Evolutionary conservation across 2,113 vertebrate genomes (phyloP).

Genomic region (Entelurus aequoreus): DNA sequence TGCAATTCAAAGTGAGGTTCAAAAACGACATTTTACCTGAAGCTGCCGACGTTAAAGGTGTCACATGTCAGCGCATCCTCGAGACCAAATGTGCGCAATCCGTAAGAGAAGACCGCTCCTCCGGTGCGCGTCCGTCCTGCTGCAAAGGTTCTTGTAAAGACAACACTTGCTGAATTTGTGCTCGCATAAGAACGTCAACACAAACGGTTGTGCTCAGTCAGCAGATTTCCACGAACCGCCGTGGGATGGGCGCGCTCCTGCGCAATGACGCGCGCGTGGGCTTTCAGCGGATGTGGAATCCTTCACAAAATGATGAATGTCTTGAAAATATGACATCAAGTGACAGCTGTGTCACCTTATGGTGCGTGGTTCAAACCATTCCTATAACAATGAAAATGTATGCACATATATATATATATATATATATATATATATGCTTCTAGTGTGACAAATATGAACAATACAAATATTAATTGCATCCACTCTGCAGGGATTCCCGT

Average conservation of each 20-base stretch:
- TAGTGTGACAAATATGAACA: neutral
- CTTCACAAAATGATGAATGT: slow-evolving; percentile 31
- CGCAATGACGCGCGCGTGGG: slow-evolving; percentile 62
- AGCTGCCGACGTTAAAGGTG: slow-evolving; percentile 20
- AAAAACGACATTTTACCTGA: slow-evolving; percentile 51
- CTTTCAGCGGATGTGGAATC: slow-evolving; percentile 44
- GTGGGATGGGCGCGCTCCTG: slow-evolving; percentile 43
- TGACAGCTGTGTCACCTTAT: neutral
- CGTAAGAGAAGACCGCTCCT: slow-evolving; percentile 16
- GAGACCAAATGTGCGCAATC: slow-evolving; percentile 19
- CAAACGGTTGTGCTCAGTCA: slow-evolving; percentile 55
- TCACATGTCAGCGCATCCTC: slow-evolving; percentile 38
- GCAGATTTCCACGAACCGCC: slow-evolving; percentile 41
- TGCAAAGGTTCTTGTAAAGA: neutral
- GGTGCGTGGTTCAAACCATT: neutral
- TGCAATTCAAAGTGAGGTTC: slow-evolving; percentile 9
- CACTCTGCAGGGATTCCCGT: neutral
- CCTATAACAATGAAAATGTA: too few species aligned
- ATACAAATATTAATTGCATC: neutral
- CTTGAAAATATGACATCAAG: slow-evolving; percentile 12
- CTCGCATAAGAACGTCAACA: slow-evolving; percentile 33
- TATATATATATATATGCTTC: neutral
- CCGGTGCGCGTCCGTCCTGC: slow-evolving; percentile 3
- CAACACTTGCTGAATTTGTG: slow-evolving; percentile 47
- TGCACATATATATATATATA: neutral